Conservation (phyloP, 2,797 vertebrate species). For the Denticeps clupeoides region DNA sequence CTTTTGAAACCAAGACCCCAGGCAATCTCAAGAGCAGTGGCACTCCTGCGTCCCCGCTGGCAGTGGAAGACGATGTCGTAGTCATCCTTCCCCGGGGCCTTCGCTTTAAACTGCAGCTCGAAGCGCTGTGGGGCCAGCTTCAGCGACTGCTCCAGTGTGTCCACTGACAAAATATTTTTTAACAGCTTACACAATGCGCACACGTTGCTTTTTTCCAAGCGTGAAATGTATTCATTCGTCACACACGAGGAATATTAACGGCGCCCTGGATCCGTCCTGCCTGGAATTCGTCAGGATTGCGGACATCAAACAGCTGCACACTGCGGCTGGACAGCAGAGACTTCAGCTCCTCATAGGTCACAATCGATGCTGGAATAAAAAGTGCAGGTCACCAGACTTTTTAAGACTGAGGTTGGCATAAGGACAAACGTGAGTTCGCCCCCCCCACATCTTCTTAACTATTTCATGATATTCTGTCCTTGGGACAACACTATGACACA, state of each 20-base stretch:
- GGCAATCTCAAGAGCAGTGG: slow-evolving; percentile 43
- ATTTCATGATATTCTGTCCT: too few species aligned
- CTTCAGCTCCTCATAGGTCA: slow-evolving; percentile 52
- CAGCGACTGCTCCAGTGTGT: slow-evolving; percentile 46
- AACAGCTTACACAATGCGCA: too few species aligned
- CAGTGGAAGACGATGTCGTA: slow-evolving; percentile 55
- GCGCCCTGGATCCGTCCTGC: slow-evolving; percentile 47
- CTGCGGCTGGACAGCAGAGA: slow-evolving; percentile 43
- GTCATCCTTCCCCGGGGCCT: slow-evolving; percentile 41
- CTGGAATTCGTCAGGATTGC: slow-evolving; percentile 51
- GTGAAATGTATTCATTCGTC: background rate
- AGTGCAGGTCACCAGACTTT: background rate
- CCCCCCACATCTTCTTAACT: too few species aligned
- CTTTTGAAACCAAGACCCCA: slow-evolving; percentile 44
- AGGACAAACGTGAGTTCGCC: too few species aligned
- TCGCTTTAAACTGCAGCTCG: slow-evolving; percentile 40
- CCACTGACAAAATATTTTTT: slow-evolving; percentile 48
- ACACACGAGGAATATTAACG: slow-evolving; percentile 54
- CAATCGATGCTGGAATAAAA: slow-evolving; percentile 36
- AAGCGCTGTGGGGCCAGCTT: slow-evolving; percentile 45
- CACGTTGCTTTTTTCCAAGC: too few species aligned
- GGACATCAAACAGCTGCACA: slow-evolving; percentile 59
- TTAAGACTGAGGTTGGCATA: background rate
- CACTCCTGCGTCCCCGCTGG: slow-evolving; percentile 45
- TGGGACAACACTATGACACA: too few species aligned